Evolutionary conservation across 23 tunicate species (phyloP), one percentile per base, ranked within the genome.

Genomic region (Styela plicata): DNA sequence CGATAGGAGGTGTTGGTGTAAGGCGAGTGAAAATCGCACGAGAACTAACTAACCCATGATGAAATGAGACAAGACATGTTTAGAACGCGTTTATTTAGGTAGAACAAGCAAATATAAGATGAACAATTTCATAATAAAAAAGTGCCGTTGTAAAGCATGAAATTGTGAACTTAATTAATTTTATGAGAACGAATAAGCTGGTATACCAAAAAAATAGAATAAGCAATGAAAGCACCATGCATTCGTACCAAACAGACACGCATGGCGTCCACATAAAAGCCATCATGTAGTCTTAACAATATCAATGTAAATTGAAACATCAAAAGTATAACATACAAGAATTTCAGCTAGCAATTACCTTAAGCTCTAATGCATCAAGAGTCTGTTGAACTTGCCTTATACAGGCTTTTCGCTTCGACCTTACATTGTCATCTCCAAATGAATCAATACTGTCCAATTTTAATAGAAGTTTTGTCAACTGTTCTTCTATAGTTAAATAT

Each of bases 301-400:
- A n/a, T n/a, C n/a, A n/a, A n/a, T 44, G 57, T 13, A 44, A 67
- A 67, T 67, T 67, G 19, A 1, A 67, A 67, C 23, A 67, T 29
- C 17, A 1, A 17, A 27, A 19, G 21, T 18, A 18, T 18, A 32
- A 33, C 18, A 13, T 23, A 24, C 0, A 32, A 16, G 0, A 73
- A 31, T 26, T 33, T 76, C 81, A 76, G 53, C 81, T 76, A 29
- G 81, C 66, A 23, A 44, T 21, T 57, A 76, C 21, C 37, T 90
- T 90, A 3, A 90, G 83, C 57, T 90, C 96, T 13, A 90, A 74
- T 53, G 88, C 70, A 69, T 90, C 96, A 17, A 90, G 69, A 13
- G 96, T 90, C 63, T 90, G 96, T 84, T 90, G 96, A 31, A 90
- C 78, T 52, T 88, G 83, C 65, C 62, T 82, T 2, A 90, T 74